phyloP scores from a whole-genome alignment of 2,113 vertebrate species.

The Campylorhamphus procurvoides region DNA sequence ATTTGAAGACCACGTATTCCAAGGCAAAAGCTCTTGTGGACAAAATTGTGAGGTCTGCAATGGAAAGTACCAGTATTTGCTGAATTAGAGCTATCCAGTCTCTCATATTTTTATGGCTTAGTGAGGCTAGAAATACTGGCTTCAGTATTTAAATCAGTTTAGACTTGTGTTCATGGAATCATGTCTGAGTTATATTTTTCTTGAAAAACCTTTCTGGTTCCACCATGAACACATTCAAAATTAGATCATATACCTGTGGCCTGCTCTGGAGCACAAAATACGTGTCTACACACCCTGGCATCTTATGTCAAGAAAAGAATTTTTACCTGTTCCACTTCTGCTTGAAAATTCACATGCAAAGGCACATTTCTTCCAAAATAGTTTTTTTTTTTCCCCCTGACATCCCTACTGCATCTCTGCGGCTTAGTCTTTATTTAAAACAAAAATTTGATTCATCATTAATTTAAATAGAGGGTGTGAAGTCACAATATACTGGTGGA shows the following conservation, averaged over 20 bases:
- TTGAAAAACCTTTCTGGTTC: background rate
- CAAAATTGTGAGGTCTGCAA: background rate
- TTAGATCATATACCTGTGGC: background rate
- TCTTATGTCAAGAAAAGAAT: background rate
- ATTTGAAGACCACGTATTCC: background rate
- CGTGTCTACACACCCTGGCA: background rate
- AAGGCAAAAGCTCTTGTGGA: background rate
- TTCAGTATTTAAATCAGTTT: background rate
- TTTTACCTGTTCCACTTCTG: background rate
- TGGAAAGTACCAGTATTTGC: background rate
- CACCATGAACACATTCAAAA: background rate
- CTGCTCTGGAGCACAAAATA: background rate
- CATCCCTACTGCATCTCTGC: background rate
- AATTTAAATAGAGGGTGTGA: background rate
- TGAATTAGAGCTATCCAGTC: background rate
- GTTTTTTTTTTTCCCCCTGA: background rate
- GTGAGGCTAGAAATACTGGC: background rate
- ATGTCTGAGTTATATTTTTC: background rate
- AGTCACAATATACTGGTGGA: background rate
- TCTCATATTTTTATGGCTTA: background rate
- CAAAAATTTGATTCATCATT: background rate
- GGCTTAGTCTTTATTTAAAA: background rate
- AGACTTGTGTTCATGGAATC: background rate
- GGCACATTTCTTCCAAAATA: background rate
- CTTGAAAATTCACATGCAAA: background rate